phyloP scores from a whole-genome alignment of 2,797 vertebrate genomes.

The Lepilemur ruficaudatus region DNA sequence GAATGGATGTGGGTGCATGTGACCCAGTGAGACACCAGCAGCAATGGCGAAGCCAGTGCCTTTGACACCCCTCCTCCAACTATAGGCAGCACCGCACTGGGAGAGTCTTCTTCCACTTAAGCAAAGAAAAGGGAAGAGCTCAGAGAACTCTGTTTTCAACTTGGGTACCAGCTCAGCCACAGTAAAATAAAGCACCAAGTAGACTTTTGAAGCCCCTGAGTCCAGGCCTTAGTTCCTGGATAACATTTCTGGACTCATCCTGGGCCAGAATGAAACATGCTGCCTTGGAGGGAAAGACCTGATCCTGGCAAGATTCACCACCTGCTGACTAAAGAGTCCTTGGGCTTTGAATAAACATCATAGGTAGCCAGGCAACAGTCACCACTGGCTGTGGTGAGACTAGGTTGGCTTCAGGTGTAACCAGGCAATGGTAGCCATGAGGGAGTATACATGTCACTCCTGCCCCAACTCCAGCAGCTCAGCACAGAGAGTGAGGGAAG shows the following conservation, averaged over 20 bases:
- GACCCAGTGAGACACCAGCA: background rate
- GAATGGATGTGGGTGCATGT: background rate
- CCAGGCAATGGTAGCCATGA: background rate
- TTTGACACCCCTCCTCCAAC: background rate
- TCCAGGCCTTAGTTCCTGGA: background rate
- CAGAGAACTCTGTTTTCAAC: background rate
- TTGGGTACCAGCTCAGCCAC: background rate
- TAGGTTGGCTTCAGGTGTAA: background rate
- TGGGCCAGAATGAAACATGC: background rate
- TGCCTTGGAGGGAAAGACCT: background rate
- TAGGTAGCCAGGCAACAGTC: background rate
- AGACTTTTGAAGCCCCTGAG: background rate
- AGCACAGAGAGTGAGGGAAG: background rate
- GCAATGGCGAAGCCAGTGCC: background rate
- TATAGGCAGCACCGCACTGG: background rate
- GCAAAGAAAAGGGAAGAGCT: background rate
- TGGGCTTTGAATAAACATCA: background rate
- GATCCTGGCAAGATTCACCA: background rate
- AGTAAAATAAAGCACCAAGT: background rate
- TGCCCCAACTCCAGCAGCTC: background rate
- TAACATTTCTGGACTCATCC: background rate
- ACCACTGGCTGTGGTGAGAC: background rate
- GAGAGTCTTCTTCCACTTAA: background rate
- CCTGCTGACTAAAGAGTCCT: background rate
- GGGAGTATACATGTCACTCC: background rate